Base-by-base conservation (phyloP, 2,888 invertebrate genomes). In the Odiellus spinosus region DNA sequence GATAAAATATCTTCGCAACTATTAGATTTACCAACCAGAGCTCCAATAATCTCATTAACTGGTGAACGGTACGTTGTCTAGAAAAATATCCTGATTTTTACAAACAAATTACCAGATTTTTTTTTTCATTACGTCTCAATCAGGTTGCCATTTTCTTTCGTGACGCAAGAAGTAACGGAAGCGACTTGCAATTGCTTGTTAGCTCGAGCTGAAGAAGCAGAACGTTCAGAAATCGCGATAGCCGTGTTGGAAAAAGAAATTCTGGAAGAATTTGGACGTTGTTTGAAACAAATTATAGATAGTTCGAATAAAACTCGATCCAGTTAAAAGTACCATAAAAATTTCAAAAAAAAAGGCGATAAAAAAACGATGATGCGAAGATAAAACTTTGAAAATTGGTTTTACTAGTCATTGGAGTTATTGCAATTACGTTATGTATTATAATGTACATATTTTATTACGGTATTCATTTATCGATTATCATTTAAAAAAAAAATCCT, bases 101-200 rank as follows among this genome's bases (percentile, higher is more conserved):
- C 12, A 35, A 34, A 35, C 10, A 10, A 18, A 38, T 6, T 3
- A 11, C 15, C 10, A n/a, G 10, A 38, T 10, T 38, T 38, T 2
- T 17, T n/a, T 38, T 38, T 38, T 2, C 15, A 35, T 2, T 35
- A 14, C 14, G 35, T 35, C 4, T 14, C 38, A 6, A 41, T 1
- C 34, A 51, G 53, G 10, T 51, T 55, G 67, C 82, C 90, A 11
- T 87, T 86, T 68, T 85, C 82, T 60, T 88, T 87, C 67, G 81
- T 96, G 67, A 93, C 91, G 1, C 76, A 80, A 44, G 91, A 91
- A 63, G 91, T 96, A 36, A 83, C 95, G 14, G 91, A 93, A 65
- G 95, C 95, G 44, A 91, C 93, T 11, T 85, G 88, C 61, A 83
- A 88, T 63, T 95, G 96, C 66, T 73, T 98, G 64, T 71, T 96